Base-by-base conservation (phyloP, 2,797 vertebrate species). In the Tamandua tetradactyla region DNA sequence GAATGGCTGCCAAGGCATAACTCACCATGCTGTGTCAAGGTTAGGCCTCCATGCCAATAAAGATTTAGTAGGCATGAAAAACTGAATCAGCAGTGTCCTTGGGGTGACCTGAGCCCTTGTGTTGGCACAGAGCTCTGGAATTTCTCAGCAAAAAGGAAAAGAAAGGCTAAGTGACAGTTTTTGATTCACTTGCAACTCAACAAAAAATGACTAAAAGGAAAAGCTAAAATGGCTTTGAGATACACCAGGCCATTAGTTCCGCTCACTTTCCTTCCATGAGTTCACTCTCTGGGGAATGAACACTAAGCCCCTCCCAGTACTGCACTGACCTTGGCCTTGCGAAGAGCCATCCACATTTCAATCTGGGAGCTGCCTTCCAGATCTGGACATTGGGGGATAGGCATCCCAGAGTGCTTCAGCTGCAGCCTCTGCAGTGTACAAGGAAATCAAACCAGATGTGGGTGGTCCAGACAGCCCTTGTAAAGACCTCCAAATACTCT, bases 21-120 rank as follows among this genome's bases (percentile, higher is more conserved):
- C 97, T 98, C 96, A 98, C 82, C 97, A 85, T 76, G 57, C 91
- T 96, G 92, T 97, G 92, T 94, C 98, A 98, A 98, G 97, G 98
- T 98, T 97, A 98, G 96, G 97, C 83, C 88, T 96, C 68, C 7
- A 71, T 97, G 97, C 97, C 98, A 98, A 98, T 97, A 97, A 98
- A 98, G 97, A 98, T 97, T 98, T 97, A 98, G 98, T 98, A 98
- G 97, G 79, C 96, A 97, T 94, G 97, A 98, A 98, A 97, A 94
- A 97, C 96, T 96, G 57, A 96, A 96, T 98, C 98, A 98, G 98
- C 97, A 97, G 74, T 98, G 98, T 97, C 98, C 98, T 98, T 98
- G 97, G 96, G 97, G 96, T 98, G 98, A 98, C 98, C 98, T 49
- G 2, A 98, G 44, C 0, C 0, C 93, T 98, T 91, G 71, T 87